Conservation (phyloP, 2,797 vertebrate genomes). For the Urophycis tenuis region DNA sequence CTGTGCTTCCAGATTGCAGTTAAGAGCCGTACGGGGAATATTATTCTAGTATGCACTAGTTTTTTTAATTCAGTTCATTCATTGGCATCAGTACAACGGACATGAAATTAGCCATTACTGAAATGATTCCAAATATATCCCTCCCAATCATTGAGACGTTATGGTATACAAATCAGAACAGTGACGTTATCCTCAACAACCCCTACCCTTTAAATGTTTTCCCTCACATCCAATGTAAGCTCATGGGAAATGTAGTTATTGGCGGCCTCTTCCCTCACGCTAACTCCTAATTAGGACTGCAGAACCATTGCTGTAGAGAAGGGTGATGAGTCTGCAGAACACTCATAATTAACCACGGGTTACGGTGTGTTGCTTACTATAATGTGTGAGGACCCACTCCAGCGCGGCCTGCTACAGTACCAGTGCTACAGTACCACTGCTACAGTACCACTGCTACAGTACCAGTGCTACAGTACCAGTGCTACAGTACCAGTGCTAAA, state of each 20-base stretch:
- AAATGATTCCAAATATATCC: neutral
- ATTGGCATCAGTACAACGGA: neutral
- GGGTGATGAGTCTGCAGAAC: constrained; percentile 48
- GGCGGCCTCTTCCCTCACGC: neutral
- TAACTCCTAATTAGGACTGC: neutral
- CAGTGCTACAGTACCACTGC: too few species aligned
- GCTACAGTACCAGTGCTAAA: constrained; percentile 67
- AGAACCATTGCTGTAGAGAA: neutral
- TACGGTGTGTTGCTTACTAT: constrained; percentile 23
- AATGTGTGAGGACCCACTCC: constrained; percentile 20
- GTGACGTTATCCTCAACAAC: neutral
- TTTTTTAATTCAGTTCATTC: too few species aligned
- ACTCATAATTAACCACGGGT: constrained; percentile 32
- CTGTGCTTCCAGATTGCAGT: neutral
- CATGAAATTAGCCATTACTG: neutral
- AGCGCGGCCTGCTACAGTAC: constrained; percentile 52
- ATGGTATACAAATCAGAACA: neutral
- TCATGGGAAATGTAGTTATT: neutral
- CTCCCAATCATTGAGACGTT: neutral
- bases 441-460: constrained; percentile 59
- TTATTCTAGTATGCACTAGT: too few species aligned
- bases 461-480: constrained; percentile 68
- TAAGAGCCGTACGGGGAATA: neutral
- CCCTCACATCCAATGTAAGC: neutral
- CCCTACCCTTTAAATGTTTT: neutral